A percentile compares a stretch with the other conserved stretches of the same genome.
Evolutionary conservation across 2,797 vertebrate genomes (phyloP).

Genomic region (Scolopax rusticola): DNA sequence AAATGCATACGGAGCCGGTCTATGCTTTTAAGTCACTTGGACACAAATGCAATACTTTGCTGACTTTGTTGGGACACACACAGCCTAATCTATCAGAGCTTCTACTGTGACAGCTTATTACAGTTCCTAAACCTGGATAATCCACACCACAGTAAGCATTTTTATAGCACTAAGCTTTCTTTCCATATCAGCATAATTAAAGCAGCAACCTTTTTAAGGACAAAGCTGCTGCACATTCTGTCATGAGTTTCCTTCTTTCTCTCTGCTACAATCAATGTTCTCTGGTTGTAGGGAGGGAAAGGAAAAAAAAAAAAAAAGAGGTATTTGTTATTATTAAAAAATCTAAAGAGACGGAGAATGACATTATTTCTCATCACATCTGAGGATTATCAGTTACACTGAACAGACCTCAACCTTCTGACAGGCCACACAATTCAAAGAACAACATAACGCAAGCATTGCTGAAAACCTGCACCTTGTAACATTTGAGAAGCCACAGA

Average conservation of each 20-base stretch:
- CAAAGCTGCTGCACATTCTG: background rate
- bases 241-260: background rate
- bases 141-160: background rate
- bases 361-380: background rate
- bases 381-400: background rate
- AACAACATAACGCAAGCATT: background rate
- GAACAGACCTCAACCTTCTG: background rate
- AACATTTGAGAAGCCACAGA: background rate
- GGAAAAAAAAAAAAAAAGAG: background rate
- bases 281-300: background rate
- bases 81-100: background rate
- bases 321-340: background rate
- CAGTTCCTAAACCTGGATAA: conserved; percentile 56
- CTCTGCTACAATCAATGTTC: background rate
- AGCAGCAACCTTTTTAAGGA: background rate
- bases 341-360: background rate
- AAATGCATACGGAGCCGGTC: background rate
- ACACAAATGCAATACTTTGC: background rate
- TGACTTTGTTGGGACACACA: background rate
- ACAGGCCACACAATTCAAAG: background rate
- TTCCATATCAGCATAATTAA: background rate
- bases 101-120: background rate
- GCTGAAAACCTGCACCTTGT: background rate
- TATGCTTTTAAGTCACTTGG: background rate
- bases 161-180: conserved; percentile 34